Percentiles rank a stretch among this genome's conserved stretches.
Conservation (phyloP, 2,797 vertebrate species). For the Oreochromis grahami region DNA sequence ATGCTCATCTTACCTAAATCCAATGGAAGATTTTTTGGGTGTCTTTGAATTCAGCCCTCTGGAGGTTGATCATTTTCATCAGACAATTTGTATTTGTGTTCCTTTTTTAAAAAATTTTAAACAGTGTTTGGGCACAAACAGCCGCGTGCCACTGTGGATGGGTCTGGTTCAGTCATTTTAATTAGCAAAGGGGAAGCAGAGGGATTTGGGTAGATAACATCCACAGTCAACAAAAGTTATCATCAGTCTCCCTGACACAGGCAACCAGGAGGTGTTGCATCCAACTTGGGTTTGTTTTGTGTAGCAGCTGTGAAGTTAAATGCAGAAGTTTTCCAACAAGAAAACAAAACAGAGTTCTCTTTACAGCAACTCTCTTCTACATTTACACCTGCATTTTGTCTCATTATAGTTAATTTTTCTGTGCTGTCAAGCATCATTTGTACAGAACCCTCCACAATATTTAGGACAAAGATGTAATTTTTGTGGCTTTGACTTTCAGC, state of each 20-base stretch:
- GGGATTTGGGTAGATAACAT: not conserved
- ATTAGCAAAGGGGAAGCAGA: not conserved
- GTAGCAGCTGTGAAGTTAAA: not conserved
- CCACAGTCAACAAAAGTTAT: not conserved
- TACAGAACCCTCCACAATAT: not conserved
- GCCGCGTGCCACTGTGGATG: not conserved
- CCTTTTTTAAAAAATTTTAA: not conserved
- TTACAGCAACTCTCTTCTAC: not conserved
- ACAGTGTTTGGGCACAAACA: not conserved
- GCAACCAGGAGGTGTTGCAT: not conserved
- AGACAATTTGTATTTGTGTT: not conserved
- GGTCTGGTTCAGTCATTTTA: not conserved
- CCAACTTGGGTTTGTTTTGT: not conserved
- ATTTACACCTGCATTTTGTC: not conserved
- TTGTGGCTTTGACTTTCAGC: not conserved
- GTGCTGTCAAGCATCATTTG: not conserved
- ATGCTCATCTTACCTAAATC: not conserved
- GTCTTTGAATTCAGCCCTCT: not conserved
- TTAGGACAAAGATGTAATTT: not conserved
- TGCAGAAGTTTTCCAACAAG: not conserved
- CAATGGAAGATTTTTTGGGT: not conserved
- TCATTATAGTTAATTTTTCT: not conserved
- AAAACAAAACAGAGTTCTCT: not conserved
- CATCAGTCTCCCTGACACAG: not conserved
- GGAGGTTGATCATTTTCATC: not conserved